phyloP scores from a whole-genome alignment of 2,888 invertebrate genomes.

The Lasioglossum calceatum region DNA sequence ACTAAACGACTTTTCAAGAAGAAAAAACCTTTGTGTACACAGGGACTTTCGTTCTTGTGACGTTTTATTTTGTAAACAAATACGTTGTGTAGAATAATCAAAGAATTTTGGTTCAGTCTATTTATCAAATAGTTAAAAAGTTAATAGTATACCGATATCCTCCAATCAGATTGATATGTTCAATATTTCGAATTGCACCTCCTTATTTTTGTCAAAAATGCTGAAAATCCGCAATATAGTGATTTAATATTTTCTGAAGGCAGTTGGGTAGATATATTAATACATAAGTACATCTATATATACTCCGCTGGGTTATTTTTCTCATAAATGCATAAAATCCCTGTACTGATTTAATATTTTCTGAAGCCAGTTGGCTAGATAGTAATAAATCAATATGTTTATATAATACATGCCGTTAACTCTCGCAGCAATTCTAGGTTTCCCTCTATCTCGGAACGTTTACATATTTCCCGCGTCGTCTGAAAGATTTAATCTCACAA shows the following conservation, averaged over 20 bases:
- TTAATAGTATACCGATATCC: too few species aligned
- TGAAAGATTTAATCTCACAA: slow-evolving; percentile 69
- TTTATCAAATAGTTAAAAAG: too few species aligned
- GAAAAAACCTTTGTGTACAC: background rate
- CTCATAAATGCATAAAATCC: background rate
- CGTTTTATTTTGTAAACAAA: background rate
- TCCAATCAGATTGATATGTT: too few species aligned
- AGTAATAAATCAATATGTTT: background rate
- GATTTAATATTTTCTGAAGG: background rate
- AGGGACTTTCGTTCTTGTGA: background rate
- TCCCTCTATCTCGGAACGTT: slow-evolving; percentile 22
- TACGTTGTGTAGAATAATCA: background rate
- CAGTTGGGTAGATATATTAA: background rate
- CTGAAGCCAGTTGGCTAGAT: background rate
- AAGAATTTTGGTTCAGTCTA: too few species aligned
- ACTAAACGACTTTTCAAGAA: background rate
- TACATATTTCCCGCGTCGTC: slow-evolving; percentile 42
- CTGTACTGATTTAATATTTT: background rate
- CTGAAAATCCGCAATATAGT: background rate
- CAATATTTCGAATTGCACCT: background rate
- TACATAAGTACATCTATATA: background rate
- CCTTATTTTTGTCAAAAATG: background rate
- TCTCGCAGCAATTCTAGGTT: background rate
- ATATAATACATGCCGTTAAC: slow-evolving; percentile 12
- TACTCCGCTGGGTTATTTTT: too few species aligned